Conservation (phyloP, 2,113 vertebrate genomes). For the Pao palembangensis region DNA sequence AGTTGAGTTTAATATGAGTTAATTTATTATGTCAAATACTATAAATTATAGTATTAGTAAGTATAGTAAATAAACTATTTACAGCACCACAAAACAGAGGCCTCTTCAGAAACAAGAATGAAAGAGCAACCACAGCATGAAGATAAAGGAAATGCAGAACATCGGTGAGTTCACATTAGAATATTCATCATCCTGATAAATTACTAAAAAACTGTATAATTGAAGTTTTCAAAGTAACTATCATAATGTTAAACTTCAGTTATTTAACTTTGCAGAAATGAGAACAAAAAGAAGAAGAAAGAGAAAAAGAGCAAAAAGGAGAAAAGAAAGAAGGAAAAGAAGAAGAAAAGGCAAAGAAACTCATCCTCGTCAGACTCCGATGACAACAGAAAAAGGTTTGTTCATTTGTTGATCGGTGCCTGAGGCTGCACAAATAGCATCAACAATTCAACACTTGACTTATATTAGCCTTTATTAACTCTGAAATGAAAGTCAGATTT, state of each 20-base stretch:
- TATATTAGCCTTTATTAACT: background rate
- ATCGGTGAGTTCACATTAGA: slow-evolving; percentile 58
- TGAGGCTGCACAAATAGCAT: background rate
- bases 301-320: slow-evolving; percentile 83
- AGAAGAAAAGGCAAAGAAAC: slow-evolving; percentile 73
- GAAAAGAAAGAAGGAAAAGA: slow-evolving; percentile 83
- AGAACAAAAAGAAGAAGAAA: slow-evolving; percentile 75
- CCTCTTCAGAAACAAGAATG: slow-evolving; percentile 38
- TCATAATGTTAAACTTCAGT: background rate
- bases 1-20: background rate
- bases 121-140: slow-evolving; percentile 53
- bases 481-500: background rate
- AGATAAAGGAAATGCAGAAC: slow-evolving; percentile 54
- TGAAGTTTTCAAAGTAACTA: background rate
- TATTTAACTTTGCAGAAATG: slow-evolving; percentile 28
- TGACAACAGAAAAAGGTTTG: slow-evolving; percentile 70
- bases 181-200: background rate
- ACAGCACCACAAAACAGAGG: slow-evolving; percentile 82
- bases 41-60: too few relatives aligned
- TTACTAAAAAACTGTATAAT: background rate
- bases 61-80: too few relatives aligned
- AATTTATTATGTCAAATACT: background rate
- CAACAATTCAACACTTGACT: background rate
- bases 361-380: slow-evolving; percentile 56
- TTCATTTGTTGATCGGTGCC: background rate